Evolutionary conservation across 2,113 vertebrate species (phyloP).

Genomic region (Cryptoleucopteryx plumbea): DNA sequence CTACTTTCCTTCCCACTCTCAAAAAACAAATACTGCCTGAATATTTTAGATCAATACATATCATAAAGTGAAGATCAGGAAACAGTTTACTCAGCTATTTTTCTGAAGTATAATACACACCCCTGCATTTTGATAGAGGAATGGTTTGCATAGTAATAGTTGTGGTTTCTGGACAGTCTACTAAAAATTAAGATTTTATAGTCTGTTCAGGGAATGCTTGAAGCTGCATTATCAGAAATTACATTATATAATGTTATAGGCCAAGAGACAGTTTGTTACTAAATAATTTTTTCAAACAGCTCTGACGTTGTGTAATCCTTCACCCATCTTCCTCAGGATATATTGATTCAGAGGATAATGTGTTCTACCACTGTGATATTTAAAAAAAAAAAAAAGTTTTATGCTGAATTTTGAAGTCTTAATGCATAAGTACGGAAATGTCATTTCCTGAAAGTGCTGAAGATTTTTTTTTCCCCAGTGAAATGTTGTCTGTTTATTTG

Average conservation of each 20-base stretch:
- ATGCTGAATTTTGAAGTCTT: not conserved
- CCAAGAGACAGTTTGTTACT: not conserved
- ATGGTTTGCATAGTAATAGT: constrained; percentile 16
- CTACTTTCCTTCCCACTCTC: not conserved
- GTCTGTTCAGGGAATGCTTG: not conserved
- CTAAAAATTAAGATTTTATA: constrained; percentile 25
- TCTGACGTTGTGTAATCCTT: not conserved
- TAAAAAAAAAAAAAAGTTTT: not conserved
- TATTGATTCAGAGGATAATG: not conserved
- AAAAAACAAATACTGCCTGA: constrained; percentile 5
- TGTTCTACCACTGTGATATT: not conserved
- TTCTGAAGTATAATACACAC: not conserved
- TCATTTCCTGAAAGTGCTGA: not conserved
- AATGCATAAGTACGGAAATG: not conserved
- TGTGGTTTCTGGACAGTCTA: not conserved
- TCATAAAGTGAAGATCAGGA: not conserved
- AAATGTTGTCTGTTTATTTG: not conserved
- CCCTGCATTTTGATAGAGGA: constrained; percentile 8
- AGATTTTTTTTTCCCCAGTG: not conserved
- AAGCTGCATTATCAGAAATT: not conserved
- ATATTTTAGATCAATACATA: constrained; percentile 35
- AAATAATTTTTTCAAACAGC: not conserved
- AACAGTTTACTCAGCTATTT: constrained; percentile 32
- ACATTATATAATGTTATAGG: not conserved
- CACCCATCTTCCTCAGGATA: not conserved